Conservation (phyloP, 2,888 invertebrate genomes). For the Oscheius onirici region DNA sequence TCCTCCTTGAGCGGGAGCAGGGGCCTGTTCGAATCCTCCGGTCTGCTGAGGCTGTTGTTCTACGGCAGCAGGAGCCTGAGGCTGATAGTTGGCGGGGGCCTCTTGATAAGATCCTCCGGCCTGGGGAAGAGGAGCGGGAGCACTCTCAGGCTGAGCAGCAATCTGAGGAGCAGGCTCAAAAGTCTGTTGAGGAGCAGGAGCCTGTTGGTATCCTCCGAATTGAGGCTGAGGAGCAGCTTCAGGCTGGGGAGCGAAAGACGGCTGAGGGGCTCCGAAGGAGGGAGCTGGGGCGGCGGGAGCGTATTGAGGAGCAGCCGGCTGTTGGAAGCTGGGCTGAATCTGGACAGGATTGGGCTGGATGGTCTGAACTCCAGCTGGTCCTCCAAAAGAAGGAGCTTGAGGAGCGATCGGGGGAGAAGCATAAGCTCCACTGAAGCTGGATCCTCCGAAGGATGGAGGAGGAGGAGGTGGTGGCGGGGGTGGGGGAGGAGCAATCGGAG, state of each 20-base stretch:
- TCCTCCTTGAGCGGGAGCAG: constrained; percentile 35
- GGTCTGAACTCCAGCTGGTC: constrained; percentile 23
- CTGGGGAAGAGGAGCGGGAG: neutral
- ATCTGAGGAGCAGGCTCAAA: neutral
- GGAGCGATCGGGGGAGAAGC: constrained; percentile 18
- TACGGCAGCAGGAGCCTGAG: neutral
- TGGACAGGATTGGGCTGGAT: constrained; percentile 9
- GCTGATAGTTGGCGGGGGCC: neutral
- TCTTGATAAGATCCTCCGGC: neutral
- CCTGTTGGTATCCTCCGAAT: constrained; percentile 6
- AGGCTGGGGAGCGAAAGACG: constrained; percentile 3
- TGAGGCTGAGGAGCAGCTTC: constrained; percentile 10
- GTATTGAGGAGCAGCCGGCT: constrained; percentile 1
- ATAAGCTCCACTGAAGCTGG: constrained; percentile 24
- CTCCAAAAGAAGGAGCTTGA: neutral
- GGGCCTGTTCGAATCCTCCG: constrained; percentile 7
- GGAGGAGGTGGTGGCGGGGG: constrained; percentile 47
- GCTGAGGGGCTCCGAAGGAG: constrained; percentile 6
- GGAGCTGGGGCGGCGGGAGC: constrained; percentile 10
- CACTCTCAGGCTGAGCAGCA: neutral
- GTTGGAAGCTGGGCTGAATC: constrained; percentile 29
- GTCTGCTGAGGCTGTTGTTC: constrained; percentile 1
- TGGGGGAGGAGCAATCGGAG: constrained; percentile 13
- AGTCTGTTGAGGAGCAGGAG: neutral
- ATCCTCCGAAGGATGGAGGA: constrained; percentile 31